These are phyloP conservation scores for Eupithecia subumbrata DNA, from an alignment of 2,888 invertebrate genomes.

Conservation along the genomic window DNA sequence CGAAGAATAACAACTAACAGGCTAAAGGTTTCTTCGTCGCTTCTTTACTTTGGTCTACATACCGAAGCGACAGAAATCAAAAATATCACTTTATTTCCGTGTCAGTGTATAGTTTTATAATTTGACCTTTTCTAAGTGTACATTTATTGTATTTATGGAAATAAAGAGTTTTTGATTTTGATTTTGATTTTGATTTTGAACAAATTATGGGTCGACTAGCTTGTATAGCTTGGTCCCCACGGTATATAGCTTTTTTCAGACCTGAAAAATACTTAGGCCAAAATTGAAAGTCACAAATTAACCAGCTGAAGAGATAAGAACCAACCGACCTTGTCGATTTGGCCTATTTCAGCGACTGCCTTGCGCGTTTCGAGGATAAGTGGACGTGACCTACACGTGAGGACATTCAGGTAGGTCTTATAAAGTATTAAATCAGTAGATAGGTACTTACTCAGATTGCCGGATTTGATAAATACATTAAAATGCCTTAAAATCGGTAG, in stretches of 20 bases:
- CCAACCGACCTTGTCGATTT: slow-evolving; percentile 28
- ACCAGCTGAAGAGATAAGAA: slow-evolving; percentile 22
- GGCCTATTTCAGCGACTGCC: slow-evolving; percentile 28
- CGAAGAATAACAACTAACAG: too few relatives aligned
- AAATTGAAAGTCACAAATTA: background rate
- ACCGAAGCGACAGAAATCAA: too few relatives aligned
- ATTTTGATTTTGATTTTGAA: too few relatives aligned
- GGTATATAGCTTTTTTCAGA: background rate
- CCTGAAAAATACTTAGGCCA: background rate
- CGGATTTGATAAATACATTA: background rate
- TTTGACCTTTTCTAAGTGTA: too few relatives aligned
- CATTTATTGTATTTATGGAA: too few relatives aligned
- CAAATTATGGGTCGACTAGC: too few relatives aligned
- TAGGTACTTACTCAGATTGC: background rate
- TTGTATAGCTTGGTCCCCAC: background rate
- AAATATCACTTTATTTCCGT: too few relatives aligned
- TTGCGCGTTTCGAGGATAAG: slow-evolving; percentile 31
- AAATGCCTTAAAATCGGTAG: background rate
- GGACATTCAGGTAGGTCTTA: slow-evolving; percentile 10
- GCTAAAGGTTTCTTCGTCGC: too few relatives aligned
- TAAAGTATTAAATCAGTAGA: background rate
- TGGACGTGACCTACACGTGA: slow-evolving; percentile 26
- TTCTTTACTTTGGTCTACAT: too few relatives aligned
- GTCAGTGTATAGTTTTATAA: too few relatives aligned
- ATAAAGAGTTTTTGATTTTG: too few relatives aligned